Evolutionary conservation across 2,797 vertebrate genomes (phyloP), one percentile per base, ranked within the genome.

Genomic region (Eulemur mongoz): DNA sequence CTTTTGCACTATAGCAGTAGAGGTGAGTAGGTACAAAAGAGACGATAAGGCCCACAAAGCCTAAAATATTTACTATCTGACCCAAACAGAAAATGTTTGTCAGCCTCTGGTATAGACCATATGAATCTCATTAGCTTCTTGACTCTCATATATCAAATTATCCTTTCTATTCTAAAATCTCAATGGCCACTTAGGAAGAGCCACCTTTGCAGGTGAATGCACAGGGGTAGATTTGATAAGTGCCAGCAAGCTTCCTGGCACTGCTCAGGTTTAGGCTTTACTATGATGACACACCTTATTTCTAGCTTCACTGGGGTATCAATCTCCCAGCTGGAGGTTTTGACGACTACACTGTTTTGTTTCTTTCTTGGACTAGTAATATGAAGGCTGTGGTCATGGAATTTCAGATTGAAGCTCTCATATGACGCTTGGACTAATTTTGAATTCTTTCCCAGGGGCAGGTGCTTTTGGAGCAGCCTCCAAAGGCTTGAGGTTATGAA

Each of bases 11-110:
- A 32, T 5, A 90, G 18, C 12, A 27, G 22, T 30, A 72, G 59
- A 90, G 1, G 8, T 52, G 61, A 63, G 32, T 43, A 79, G 48
- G 43, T 81, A 14, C 43, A 27, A 81, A 27, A 89, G n/a, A 83
- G 43, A 43, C 5, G 27, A 12, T 23, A 20, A 20, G 11, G 63
- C 13, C 79, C 23, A 75, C 7, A 65, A 72, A 76, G 52, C 2
- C 23, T 73, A 57, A 88, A 59, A 65, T 85, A 84, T 93, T 96
- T 91, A 86, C 52, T 82, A 2, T 75, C 7, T 89, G 54, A 40
- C 12, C 22, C 32, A 59, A 30, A 57, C 2, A 52, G 69, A 87
- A 89, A 83, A 70, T 70, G 50, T 57, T 79, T 75, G 20, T 54
- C 48, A 43, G 45, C 2, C 12, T 2, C 0, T 40, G 4, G 1